A percentile compares a stretch with the other conserved stretches of the same genome.
phyloP scores from a whole-genome alignment of 2,797 vertebrate genomes.

The Glyptemys insculpta region DNA sequence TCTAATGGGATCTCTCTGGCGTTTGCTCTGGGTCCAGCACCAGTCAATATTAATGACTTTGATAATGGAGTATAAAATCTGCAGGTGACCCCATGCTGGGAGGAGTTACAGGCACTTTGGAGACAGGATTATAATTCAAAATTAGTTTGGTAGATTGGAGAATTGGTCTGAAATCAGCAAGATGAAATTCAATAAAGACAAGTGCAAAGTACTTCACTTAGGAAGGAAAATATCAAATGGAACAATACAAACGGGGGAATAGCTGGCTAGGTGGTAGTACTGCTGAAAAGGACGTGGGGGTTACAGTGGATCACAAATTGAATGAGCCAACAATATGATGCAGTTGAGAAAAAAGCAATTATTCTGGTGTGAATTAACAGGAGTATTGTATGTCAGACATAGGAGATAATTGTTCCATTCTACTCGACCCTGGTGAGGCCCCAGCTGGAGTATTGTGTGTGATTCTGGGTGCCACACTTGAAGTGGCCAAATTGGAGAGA shows the following conservation, averaged over 20 bases:
- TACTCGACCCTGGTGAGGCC: neutral
- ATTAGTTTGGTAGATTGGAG: neutral
- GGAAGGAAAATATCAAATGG: neutral
- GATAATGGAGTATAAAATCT: neutral
- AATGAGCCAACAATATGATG: neutral
- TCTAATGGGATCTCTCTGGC: neutral
- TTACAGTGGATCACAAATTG: neutral
- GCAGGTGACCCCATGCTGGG: neutral
- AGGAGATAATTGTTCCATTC: neutral
- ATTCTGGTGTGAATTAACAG: neutral
- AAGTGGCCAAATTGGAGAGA: neutral
- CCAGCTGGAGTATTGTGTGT: neutral
- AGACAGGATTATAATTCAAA: neutral
- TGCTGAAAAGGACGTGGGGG: neutral
- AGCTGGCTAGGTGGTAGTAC: neutral
- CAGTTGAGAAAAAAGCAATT: neutral
- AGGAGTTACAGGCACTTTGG: neutral
- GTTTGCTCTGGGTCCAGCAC: neutral
- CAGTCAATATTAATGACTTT: neutral
- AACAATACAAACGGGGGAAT: neutral
- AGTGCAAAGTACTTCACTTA: neutral
- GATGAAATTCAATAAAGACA: neutral
- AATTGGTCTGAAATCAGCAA: neutral
- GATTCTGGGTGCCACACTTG: neutral
- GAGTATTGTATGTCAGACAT: neutral